These are phyloP conservation scores for Hoplostethus atlanticus DNA, from an alignment of 2,797 vertebrate species.

Conservation along the genomic window DNA sequence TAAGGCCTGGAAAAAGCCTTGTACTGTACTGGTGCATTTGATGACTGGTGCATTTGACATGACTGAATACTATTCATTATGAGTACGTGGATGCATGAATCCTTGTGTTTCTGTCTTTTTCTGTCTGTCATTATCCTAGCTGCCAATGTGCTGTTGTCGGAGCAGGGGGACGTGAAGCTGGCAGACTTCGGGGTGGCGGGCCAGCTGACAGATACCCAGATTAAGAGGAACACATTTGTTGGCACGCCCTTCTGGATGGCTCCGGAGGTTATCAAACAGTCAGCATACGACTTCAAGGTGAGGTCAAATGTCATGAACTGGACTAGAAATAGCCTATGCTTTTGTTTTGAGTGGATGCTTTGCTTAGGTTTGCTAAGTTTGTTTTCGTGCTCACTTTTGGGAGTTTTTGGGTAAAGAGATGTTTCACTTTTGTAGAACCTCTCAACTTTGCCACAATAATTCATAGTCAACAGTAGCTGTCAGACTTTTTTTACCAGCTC, in stretches of 20 bases:
- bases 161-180: conserved; percentile 98
- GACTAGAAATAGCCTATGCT: background rate
- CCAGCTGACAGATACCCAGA: conserved; percentile 97
- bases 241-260: conserved; percentile 99
- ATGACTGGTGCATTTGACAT: no score
- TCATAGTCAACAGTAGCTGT: background rate
- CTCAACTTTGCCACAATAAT: background rate
- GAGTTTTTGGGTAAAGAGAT: background rate
- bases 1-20: no score
- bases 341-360: conserved; percentile 7
- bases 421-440: no score
- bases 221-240: conserved; percentile 99
- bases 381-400: background rate
- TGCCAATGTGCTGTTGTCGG: conserved; percentile 96
- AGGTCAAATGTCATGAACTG: conserved; percentile 38
- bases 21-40: no score
- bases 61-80: background rate
- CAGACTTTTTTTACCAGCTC: background rate
- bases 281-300: conserved; percentile 99
- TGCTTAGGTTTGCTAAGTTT: conserved; percentile 7
- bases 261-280: conserved; percentile 99
- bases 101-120: background rate
- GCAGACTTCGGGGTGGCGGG: conserved; percentile 98
- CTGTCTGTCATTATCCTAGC: conserved; percentile 73
- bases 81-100: background rate